Evolutionary conservation across 2,797 vertebrate genomes (phyloP), one percentile per base, ranked within the genome.

Genomic region (Acrocephalus scirpaceus): DNA sequence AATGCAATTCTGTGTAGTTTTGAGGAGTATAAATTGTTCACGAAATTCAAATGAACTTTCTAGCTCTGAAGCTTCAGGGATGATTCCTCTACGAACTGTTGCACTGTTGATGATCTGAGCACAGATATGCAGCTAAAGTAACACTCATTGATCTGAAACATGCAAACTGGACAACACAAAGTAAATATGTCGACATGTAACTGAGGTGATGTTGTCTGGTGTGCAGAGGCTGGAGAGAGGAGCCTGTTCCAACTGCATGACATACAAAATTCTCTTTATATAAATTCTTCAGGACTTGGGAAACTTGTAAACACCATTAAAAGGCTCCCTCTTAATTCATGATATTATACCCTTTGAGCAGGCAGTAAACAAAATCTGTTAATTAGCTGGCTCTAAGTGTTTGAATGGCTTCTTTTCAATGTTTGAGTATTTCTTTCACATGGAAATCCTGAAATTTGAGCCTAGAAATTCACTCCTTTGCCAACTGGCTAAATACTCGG

Each of bases 351-450:
- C 8, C 47, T 75, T 91, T 32, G 30, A 87, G 70, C 36, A 77
- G 57, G 57, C 64, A 71, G 48, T 79, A 92, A 92, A 82, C 40
- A 79, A 84, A 92, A 93, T 79, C 71, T 79, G 74, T 40, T 89
- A 64, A 77, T 79, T 67, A 87, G 48, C 64, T 40, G 64, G 36
- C 44, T 87, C 18, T 54, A 56, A 75, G 48, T 12, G 36, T 60
- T 78, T 90, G 71, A 87, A 79, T 51, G 38, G 67, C 40, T 90
- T 57, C 57, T 81, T 88, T 96, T 94, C 65, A 75, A 50, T 25
- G 26, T 30, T 4, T 77, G 40, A 67, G 44, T 66, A 38, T 69
- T 78, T 71, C 83, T 95, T 86, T 74, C 77, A 74, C 45, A 74
- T 50, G 66, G 67, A 90, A 93, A 72, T 88, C 67, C 19, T 66